Base-by-base conservation (phyloP, 2,113 vertebrate genomes). In the Myocastor coypus region DNA sequence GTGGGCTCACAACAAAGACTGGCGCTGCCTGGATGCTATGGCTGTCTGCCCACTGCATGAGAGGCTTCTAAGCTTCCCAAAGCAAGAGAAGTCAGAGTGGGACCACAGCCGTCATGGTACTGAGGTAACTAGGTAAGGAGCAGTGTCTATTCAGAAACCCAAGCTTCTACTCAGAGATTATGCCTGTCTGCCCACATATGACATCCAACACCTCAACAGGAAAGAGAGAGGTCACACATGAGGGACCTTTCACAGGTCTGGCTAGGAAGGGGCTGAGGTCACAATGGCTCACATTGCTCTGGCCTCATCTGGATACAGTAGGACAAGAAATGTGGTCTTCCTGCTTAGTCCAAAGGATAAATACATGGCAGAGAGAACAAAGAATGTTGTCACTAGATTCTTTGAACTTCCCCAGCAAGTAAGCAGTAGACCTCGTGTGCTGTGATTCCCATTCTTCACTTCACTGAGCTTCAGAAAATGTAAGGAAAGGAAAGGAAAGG, bases 161-260 rank as follows among this genome's bases (percentile, higher is more conserved):
- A 28, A 22, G 30, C 55, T 63, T 66, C 78, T 59, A 5, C 6
- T 26, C 40, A 37, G 59, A 91, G 71, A 34, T 1, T 16, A 32
- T 83, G 5, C 32, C 86, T 55, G n/a, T 19, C 84, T 80, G 26
- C 16, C 37, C 4, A 32, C 0, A 0, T 1, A 0, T 1, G 24
- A 34, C 63, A 52, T 46, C 86, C n/a, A 57, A 0, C 4, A 2
- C 63, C 78, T 61, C 55, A 85, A 42, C 52, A 77, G 46, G 1
- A 37, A 63, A 40, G 16, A 77, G 1, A 69, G 16, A 3, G 14
- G 22, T 57, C 1, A 0, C 40, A 28, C 0, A 9, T 2, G 28
- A n/a, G 50, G 22, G 30, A 37, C 4, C 52, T 22, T 85, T 9
- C 17, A 69, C 1, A 66, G 24, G 7, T 16, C 55, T 71, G 30